Base-by-base conservation (phyloP, 2,888 invertebrate genomes). In the Monopis laevigella region DNA sequence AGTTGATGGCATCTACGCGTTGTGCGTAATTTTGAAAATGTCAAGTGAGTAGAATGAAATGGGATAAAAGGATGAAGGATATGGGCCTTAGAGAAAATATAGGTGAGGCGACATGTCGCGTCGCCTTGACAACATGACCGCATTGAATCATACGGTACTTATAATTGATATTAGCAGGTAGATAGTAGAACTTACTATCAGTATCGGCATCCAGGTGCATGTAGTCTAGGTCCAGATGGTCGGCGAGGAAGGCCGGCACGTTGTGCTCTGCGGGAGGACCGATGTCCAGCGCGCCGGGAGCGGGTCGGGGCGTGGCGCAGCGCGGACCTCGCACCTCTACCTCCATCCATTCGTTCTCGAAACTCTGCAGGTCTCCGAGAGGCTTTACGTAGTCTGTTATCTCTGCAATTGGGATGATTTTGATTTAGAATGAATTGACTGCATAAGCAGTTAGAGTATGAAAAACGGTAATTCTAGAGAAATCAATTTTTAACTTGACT, bases 291-390 rank as follows among this genome's bases (percentile, higher is more conserved):
- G 75, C 59, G 46, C 66, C 72, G 1, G 68, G 72, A 8, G 56
- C 46, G 14, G 47, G 48, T 1, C 46, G 45, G 16, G 71, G 64
- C 0, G 52, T 48, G 0, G 68, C 51, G 42, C 84, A 67, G 47
- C 86, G 58, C 0, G 88, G 84, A 1, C 86, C 81, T 46, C 84
- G 71, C 14, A 93, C 85, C 62, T 93, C 93, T 1, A 95, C 90
- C 65, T 95, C 94, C 71, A 95, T 86, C 93, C 93, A 95, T 59
- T 95, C 94, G 60, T 93, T 93, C 60, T 93, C 92, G 61, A 95
- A 95, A 51, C 89, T 88, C 61, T 88, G 88, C 8, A 91, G 70
- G 58, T 93, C 92, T 10, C 89, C 88, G 10, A 88, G 61, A 0
- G 90, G 90, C 39, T 83, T 83, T 16, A 84, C 84, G 57, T 85